These are phyloP conservation scores for Seriola quinqueradiata DNA, from an alignment of 2,113 vertebrate species.

Conservation along the genomic window DNA sequence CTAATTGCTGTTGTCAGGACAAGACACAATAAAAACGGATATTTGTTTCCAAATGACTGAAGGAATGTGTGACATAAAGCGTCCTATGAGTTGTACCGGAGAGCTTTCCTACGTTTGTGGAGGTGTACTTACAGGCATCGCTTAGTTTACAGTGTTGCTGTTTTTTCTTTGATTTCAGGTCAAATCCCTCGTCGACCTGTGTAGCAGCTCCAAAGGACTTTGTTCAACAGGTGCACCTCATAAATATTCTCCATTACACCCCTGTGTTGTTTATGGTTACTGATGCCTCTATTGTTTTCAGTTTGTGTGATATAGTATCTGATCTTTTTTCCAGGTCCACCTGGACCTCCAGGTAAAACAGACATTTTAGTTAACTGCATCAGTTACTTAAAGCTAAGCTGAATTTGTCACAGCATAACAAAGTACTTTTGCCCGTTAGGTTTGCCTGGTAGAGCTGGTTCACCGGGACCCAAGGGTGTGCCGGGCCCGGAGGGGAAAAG, in stretches of 20 bases:
- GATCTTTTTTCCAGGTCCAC: conserved; percentile 82
- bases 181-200: conserved; percentile 88
- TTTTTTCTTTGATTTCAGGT: conserved; percentile 78
- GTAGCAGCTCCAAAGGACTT: conserved; percentile 89
- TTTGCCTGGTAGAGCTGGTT: conserved; percentile 59
- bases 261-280: background rate
- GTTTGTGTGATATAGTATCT: background rate
- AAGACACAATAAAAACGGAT: background rate
- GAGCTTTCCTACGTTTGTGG: background rate
- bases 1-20: background rate
- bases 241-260: background rate
- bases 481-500: conserved; percentile 76
- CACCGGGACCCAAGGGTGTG: conserved; percentile 60
- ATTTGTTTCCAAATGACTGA: background rate
- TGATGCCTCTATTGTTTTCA: background rate
- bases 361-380: background rate
- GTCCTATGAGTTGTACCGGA: background rate
- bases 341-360: conserved; percentile 89
- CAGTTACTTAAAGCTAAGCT: background rate
- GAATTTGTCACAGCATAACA: background rate
- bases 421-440: conserved; percentile 38
- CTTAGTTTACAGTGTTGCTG: background rate
- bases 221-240: conserved; percentile 88
- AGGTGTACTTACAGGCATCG: background rate
- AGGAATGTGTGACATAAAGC: background rate